Evolutionary conservation across 2,888 invertebrate species (phyloP).

Genomic region (Dryococelus australis): DNA sequence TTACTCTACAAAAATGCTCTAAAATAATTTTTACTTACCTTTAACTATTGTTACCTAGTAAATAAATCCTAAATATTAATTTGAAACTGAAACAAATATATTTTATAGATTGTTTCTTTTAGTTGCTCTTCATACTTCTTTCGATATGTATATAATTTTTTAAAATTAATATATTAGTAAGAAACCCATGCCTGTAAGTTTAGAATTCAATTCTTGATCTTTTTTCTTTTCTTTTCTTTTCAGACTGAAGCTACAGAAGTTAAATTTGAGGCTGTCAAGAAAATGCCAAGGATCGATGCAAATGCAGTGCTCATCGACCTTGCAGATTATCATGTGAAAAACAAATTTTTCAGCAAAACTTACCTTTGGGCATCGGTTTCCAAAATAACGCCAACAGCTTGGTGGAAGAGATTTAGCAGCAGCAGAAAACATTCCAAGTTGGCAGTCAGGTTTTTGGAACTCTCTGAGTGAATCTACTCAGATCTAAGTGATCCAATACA

Average conservation of each 20-base stretch:
- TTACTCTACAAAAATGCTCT: neutral
- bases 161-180: no score
- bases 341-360: neutral
- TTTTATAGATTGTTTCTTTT: no score
- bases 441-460: neutral
- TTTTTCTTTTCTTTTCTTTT: no score
- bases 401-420: neutral
- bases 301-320: neutral
- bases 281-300: neutral
- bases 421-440: neutral
- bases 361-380: neutral
- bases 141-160: no score
- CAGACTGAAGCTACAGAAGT: neutral
- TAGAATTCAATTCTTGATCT: neutral
- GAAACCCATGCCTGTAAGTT: no score
- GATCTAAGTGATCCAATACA: no score
- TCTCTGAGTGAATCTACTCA: neutral
- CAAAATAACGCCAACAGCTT: neutral
- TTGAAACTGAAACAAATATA: no score
- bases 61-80: no score
- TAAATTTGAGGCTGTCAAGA: neutral
- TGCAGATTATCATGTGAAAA: neutral
- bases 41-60: no score
- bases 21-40: no score
- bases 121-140: no score